These are phyloP conservation scores for Trachemys scripta DNA, from an alignment of 2,113 vertebrate genomes.

Conservation along the genomic window DNA sequence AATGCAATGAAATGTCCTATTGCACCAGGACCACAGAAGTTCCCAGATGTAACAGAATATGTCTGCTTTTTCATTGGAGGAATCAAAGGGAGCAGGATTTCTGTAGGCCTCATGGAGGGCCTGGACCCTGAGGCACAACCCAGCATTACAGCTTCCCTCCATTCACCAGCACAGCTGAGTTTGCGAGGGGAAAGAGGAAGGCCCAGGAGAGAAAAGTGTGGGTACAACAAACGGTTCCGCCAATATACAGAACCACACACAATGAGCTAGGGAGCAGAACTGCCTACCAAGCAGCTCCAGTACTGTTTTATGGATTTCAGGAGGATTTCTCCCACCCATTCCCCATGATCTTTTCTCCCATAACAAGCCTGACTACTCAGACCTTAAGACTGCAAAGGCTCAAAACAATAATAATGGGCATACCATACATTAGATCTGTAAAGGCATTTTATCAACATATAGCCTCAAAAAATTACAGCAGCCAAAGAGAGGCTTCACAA, in stretches of 20 bases:
- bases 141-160: neutral
- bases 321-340: neutral
- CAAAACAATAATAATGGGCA: neutral
- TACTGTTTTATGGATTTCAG: neutral
- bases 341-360: neutral
- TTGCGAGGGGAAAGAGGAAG: neutral
- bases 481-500: neutral
- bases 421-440: neutral
- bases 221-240: neutral
- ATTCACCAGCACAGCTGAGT: neutral
- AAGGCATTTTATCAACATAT: neutral
- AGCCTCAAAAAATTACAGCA: neutral
- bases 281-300: neutral
- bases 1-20: neutral
- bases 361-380: neutral
- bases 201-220: neutral
- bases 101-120: neutral
- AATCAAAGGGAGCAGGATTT: neutral
- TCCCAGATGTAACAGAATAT: neutral
- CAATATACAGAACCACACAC: neutral
- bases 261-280: neutral
- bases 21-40: neutral
- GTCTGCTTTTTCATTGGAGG: neutral
- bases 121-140: neutral
- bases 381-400: neutral